Conservation (phyloP, 37 sponge, comb jelly and placozoan genomes). For the Lycopodina hypogea region DNA sequence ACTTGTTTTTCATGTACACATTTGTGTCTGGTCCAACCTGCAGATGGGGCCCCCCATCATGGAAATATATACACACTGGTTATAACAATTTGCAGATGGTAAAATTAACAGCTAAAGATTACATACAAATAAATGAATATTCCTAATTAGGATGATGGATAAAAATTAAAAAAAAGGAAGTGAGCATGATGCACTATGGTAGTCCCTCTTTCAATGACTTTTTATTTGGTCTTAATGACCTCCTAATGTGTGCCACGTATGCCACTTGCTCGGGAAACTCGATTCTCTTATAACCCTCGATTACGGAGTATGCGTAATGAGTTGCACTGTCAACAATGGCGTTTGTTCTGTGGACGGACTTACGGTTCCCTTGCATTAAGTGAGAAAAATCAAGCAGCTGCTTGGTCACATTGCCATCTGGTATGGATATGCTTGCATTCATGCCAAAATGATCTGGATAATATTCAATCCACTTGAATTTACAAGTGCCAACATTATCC, state of each 20-base stretch:
- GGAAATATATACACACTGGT: too few species aligned
- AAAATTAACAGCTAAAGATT: too few species aligned
- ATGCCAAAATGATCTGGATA: slow-evolving; percentile 26
- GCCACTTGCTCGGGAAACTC: background rate
- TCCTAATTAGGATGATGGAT: too few species aligned
- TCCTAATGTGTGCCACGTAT: slow-evolving; percentile 30
- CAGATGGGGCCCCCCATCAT: too few species aligned
- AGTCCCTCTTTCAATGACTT: background rate
- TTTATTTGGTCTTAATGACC: background rate
- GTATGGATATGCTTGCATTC: background rate
- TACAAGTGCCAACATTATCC: slow-evolving; percentile 16
- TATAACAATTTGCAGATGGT: too few species aligned
- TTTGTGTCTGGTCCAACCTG: too few species aligned
- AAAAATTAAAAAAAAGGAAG: too few species aligned
- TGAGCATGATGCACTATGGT: background rate
- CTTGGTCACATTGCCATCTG: slow-evolving; percentile 13
- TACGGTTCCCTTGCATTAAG: slow-evolving; percentile 5
- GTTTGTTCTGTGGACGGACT: slow-evolving; percentile 21
- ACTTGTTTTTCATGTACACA: too few species aligned
- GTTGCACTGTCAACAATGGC: slow-evolving; percentile 11
- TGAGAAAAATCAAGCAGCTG: background rate
- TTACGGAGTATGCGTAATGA: background rate
- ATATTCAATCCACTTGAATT: slow-evolving; percentile 26
- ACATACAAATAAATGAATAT: too few species aligned
- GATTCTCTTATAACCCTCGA: background rate